Base-by-base conservation (phyloP, 1,140 invertebrate genomes). In the Metaphire vulgaris region DNA sequence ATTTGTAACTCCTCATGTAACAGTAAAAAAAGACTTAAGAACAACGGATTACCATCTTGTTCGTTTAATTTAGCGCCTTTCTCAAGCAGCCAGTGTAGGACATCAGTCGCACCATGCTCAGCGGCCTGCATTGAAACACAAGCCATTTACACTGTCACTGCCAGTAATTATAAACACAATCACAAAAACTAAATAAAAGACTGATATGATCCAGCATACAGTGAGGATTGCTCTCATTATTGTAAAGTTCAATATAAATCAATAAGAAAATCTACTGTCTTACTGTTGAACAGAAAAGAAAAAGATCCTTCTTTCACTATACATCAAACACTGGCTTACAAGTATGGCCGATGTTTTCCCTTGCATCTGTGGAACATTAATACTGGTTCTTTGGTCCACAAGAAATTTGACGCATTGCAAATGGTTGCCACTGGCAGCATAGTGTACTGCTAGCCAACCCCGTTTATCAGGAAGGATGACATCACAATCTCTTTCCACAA, bases 401-500 rank as follows among this genome's bases (percentile, higher is more conserved):
- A 85, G 77, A 77, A 84, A 85, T 1, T 82, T 66, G 21, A 85
- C 70, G 80, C 83, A 83, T 65, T 85, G 80, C 1, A 85, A 74
- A 70, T 83, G 81, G 77, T 85, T 79, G 67, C 83, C 77, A 66
- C 79, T 80, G 65, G 83, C 82, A n/a, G 84, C 83, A 74, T 82
- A 80, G 73, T 86, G 85, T 0, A 81, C 79, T 29, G 84, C 79
- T 28, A 83, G 74, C 71, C 80, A 82, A 1, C 83, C 82, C 78
- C 77, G 82, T 26, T 81, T 83, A 78, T 86, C 85, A 15, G 80
- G 81, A 21, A 84, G 68, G 12, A 80, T 83, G 26, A 83, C 82
- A 74, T 85, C 85, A 80, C 83, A 85, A 70, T 85, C 83, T 67
- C 81, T 74, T 76, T 85, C 83, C 12, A 86, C 81, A 21, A 86